Evolutionary conservation across 2,797 vertebrate genomes (phyloP).

Genomic region (Eupleurogrammus muticus): DNA sequence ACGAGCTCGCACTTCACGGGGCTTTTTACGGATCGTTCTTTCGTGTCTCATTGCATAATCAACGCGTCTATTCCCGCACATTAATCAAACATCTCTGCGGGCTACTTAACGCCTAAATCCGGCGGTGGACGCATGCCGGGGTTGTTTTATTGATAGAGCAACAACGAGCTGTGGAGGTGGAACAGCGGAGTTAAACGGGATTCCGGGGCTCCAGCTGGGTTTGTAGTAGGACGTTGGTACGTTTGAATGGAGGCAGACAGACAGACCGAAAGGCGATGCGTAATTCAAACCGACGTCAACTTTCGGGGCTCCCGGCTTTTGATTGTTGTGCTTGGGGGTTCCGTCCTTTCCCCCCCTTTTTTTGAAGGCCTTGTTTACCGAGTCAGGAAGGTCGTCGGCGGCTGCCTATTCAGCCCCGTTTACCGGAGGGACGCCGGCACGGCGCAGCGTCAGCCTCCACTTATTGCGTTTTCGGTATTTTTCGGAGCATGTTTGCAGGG

Average conservation of each 20-base stretch:
- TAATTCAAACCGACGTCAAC: constrained; percentile 40
- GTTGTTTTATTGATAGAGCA: background rate
- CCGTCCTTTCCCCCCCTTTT: background rate
- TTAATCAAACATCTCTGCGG: background rate
- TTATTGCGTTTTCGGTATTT: background rate
- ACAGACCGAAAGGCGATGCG: constrained; percentile 26
- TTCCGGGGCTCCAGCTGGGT: background rate
- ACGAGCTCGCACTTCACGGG: background rate
- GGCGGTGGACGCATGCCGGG: background rate
- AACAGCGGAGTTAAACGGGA: background rate
- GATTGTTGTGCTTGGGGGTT: background rate
- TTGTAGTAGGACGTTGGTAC: constrained; percentile 11
- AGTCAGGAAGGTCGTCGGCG: constrained; percentile 24
- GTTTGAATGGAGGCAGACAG: constrained; percentile 62
- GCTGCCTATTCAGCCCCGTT: constrained; percentile 20
- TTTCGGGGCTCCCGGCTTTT: constrained; percentile 9
- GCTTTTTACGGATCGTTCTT: background rate
- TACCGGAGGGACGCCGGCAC: constrained; percentile 13
- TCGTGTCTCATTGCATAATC: background rate
- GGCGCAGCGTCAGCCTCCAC: constrained; percentile 41
- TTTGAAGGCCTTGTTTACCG: constrained; percentile 58
- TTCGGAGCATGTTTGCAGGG: constrained; percentile 26
- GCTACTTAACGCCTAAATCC: background rate
- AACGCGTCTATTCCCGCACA: constrained; percentile 18
- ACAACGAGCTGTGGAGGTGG: background rate